Evolutionary conservation across 2,888 invertebrate species (phyloP).

Genomic region (Teleiodes luculella): DNA sequence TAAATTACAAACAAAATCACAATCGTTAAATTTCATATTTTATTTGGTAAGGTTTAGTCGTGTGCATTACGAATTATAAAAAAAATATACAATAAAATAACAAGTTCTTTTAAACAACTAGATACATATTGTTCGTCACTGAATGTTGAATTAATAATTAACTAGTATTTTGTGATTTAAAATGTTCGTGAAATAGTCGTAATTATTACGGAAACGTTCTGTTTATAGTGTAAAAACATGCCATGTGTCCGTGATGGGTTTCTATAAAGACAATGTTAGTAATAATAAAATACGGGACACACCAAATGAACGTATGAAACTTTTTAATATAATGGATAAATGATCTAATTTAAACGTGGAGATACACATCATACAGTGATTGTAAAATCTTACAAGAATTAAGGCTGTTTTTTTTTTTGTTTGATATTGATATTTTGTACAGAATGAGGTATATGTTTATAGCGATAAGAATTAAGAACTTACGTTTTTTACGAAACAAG

Average conservation of each 20-base stretch:
- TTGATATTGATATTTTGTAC: too few relatives aligned
- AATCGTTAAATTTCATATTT: not conserved
- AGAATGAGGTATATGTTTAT: too few relatives aligned
- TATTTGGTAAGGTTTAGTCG: slow-evolving; percentile 1
- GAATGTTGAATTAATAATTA: not conserved
- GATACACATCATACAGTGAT: too few relatives aligned
- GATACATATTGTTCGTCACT: slow-evolving; percentile 25
- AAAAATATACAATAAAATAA: not conserved
- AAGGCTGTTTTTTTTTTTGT: too few relatives aligned
- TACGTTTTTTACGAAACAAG: too few relatives aligned
- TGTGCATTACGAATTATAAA: not conserved
- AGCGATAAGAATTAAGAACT: too few relatives aligned
- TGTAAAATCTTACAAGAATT: too few relatives aligned
- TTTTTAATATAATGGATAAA: too few relatives aligned
- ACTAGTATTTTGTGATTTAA: not conserved
- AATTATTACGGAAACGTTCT: not conserved
- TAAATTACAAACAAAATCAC: not conserved
- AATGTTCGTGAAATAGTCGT: not conserved
- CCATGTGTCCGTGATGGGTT: not conserved
- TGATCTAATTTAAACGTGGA: too few relatives aligned
- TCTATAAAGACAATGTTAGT: too few relatives aligned
- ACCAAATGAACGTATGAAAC: too few relatives aligned
- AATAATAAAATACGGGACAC: too few relatives aligned
- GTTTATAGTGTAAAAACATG: not conserved
- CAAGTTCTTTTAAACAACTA: not conserved